phyloP scores from a whole-genome alignment of 2,797 vertebrate genomes.

The Danio kyathit region DNA sequence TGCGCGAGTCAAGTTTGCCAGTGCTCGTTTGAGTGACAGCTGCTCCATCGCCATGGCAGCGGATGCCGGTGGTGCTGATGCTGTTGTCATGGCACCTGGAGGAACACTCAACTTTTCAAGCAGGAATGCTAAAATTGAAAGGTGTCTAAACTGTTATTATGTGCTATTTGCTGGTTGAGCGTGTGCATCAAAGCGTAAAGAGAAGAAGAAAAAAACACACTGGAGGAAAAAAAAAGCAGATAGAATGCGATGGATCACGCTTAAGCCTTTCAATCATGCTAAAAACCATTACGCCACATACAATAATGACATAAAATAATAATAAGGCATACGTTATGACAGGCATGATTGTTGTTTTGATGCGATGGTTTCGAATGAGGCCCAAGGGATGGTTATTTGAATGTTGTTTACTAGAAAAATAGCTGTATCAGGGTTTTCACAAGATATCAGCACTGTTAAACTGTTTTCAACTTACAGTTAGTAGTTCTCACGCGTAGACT shows the following conservation, averaged over 20 bases:
- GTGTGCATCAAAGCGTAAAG: slow-evolving; percentile 63
- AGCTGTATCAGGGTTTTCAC: too few relatives aligned
- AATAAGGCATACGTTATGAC: neutral
- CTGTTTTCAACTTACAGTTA: too few relatives aligned
- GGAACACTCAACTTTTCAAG: slow-evolving; percentile 66
- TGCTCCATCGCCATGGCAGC: slow-evolving; percentile 61
- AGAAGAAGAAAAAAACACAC: slow-evolving; percentile 31
- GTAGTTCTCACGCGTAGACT: too few relatives aligned
- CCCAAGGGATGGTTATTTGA: too few relatives aligned
- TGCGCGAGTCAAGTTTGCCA: neutral
- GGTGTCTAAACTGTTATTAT: slow-evolving; percentile 74
- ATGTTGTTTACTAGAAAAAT: too few relatives aligned
- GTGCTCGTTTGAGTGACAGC: slow-evolving; percentile 59
- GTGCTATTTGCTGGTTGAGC: slow-evolving; percentile 67
- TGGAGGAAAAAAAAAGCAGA: slow-evolving; percentile 44
- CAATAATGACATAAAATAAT: slow-evolving; percentile 1
- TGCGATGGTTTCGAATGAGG: slow-evolving; percentile 1
- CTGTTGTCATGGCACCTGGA: slow-evolving; percentile 67
- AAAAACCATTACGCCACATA: slow-evolving; percentile 20
- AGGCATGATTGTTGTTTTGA: neutral
- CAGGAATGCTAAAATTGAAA: slow-evolving; percentile 67
- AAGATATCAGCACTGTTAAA: too few relatives aligned
- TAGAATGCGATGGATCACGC: slow-evolving; percentile 44
- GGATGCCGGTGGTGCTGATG: slow-evolving; percentile 45
- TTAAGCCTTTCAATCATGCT: slow-evolving; percentile 37